phyloP scores from a whole-genome alignment of 92 coral and sea anemone genomes.

The Pocillopora grandis region DNA sequence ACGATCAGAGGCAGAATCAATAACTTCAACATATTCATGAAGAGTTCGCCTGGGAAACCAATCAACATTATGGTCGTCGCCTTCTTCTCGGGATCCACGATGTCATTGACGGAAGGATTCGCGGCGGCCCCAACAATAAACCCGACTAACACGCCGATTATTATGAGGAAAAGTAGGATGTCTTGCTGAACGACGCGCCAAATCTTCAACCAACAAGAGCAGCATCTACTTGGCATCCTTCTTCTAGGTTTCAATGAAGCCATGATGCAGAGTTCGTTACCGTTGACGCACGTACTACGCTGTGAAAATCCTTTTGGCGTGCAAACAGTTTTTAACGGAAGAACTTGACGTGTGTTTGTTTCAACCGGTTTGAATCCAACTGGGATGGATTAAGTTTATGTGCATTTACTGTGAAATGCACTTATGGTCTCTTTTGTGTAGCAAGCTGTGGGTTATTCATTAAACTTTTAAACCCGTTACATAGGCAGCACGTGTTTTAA shows the following conservation, averaged over 20 bases:
- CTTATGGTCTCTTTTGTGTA: not conserved
- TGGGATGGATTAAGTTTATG: slow-evolving; percentile 17
- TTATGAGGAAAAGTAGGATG: slow-evolving; percentile 70
- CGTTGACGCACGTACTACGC: not conserved
- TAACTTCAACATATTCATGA: slow-evolving; percentile 78
- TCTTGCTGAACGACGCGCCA: slow-evolving; percentile 57
- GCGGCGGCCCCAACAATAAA: slow-evolving; percentile 75
- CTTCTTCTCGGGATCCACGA: slow-evolving; percentile 61
- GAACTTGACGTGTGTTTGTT: slow-evolving; percentile 9
- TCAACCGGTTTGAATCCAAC: slow-evolving; percentile 12
- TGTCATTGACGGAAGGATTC: slow-evolving; percentile 71
- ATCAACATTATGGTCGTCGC: slow-evolving; percentile 69
- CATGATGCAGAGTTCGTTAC: not conserved
- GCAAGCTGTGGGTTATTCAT: slow-evolving; percentile 16
- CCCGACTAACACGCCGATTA: slow-evolving; percentile 79
- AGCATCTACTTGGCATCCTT: slow-evolving; percentile 18
- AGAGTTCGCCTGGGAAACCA: slow-evolving; percentile 77
- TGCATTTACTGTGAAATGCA: not conserved
- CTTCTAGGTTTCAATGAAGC: slow-evolving; percentile 4
- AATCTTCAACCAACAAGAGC: slow-evolving; percentile 15
- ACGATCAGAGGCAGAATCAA: slow-evolving; percentile 78
- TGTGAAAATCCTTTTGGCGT: not conserved
- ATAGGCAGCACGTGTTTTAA: not conserved
- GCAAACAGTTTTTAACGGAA: not conserved
- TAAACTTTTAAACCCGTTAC: slow-evolving; percentile 20